Evolutionary conservation across 1,140 invertebrate genomes (phyloP), one percentile per base, ranked within the genome.

Genomic region (Drosophila nigrodunni): DNA sequence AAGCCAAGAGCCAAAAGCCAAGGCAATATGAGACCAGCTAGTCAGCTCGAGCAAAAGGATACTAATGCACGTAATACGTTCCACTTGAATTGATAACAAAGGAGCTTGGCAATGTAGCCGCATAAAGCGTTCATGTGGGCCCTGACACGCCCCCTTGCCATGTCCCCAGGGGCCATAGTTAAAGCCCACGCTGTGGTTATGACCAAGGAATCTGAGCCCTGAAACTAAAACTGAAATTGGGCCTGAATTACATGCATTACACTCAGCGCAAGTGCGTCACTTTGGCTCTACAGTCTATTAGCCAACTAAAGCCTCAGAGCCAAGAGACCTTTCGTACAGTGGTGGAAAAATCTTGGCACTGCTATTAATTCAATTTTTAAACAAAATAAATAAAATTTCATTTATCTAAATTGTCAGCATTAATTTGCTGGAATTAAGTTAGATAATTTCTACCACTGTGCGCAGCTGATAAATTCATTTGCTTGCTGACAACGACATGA

Each of bases 41-140:
- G 60, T 55, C 41, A 68, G 59, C 35, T 46, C 18, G 46, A 44
- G 62, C 59, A 80, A 68, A 80, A 78, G 71, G 78, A 78, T 78
- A 78, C 85, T 88, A 88, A 88, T 89, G 85, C 85, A 88, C 85
- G 80, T 89, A 88, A 85, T 88, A 89, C 80, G 80, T 89, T 87
- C 82, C 82, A 74, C 82, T 83, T 83, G 77, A 85, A 78, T 82
- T 82, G 78, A 77, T 71, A 80, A 77, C 71, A 75, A 77, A 74
- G 78, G 64, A 71, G 74, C 67, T 43, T 15, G 57, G 67, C 59
- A 37, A 62, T 49, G 47, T 61, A 58, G 58, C 43, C 65, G 58
- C 54, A 46, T 68, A 37, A 21, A 49, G 49, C 35, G 50, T 54
- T 52, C 62, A 77, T 77, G 74, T 74, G 71, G 72, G 54, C 66